These are phyloP conservation scores for Nephrotoma appendiculata DNA, from an alignment of 2,888 invertebrate species.

Conservation along the genomic window DNA sequence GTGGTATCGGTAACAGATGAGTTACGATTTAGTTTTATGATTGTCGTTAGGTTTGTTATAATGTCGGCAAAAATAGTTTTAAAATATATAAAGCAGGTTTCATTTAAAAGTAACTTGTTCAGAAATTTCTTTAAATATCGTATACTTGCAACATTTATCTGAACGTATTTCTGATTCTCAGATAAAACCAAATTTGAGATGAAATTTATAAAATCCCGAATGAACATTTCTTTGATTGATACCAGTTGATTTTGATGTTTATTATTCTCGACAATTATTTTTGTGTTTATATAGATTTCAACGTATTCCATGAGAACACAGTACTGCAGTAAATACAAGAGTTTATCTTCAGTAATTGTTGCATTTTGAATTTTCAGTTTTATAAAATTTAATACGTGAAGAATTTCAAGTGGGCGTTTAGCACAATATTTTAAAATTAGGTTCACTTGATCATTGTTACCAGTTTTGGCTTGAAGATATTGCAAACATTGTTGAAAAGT, in stretches of 20 bases:
- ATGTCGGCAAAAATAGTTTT: slow-evolving; percentile 23
- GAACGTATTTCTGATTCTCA: background rate
- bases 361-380: slow-evolving; percentile 35
- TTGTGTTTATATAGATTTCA: background rate
- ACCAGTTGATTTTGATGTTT: slow-evolving; percentile 12
- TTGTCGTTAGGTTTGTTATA: background rate
- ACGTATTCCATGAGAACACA: slow-evolving; percentile 15
- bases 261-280: background rate
- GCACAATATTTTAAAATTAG: slow-evolving; percentile 21
- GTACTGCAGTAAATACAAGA: slow-evolving; percentile 41
- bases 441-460: background rate
- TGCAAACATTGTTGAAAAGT: slow-evolving; percentile 9
- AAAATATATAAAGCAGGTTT: slow-evolving; percentile 36
- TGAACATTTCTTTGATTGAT: slow-evolving; percentile 37
- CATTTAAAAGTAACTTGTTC: slow-evolving; percentile 29
- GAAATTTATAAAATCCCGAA: slow-evolving; percentile 33
- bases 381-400: slow-evolving; percentile 37
- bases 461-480: background rate
- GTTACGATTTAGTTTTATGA: background rate
- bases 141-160: slow-evolving; percentile 3
- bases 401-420: slow-evolving; percentile 36
- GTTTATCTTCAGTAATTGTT: slow-evolving; percentile 36
- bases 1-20: slow-evolving; percentile 20
- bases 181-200: slow-evolving; percentile 6
- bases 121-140: slow-evolving; percentile 31